Conservation (phyloP, 2,797 vertebrate genomes). For the Myotis planiceps region DNA sequence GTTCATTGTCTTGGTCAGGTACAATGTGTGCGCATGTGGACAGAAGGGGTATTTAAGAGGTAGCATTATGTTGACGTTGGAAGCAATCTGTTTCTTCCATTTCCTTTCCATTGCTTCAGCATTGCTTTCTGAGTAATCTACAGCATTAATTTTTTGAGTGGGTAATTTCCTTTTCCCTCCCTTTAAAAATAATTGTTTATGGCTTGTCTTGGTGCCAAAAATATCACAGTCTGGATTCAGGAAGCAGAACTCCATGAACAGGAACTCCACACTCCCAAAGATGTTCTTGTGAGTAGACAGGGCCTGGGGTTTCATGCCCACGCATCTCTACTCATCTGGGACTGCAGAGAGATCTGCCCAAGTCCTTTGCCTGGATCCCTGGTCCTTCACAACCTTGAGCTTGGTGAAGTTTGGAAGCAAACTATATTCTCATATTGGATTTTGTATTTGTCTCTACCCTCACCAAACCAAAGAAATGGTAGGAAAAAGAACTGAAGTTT, state of each 20-base stretch:
- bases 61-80: neutral
- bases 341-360: neutral
- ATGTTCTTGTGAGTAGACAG: constrained; percentile 22
- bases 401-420: neutral
- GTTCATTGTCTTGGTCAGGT: constrained; percentile 33
- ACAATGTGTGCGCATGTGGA: neutral
- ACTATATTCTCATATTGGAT: neutral
- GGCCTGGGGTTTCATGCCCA: neutral
- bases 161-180: constrained; percentile 79
- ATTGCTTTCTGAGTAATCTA: constrained; percentile 64
- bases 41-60: constrained; percentile 16
- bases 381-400: constrained; percentile 19
- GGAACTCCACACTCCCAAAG: constrained; percentile 39
- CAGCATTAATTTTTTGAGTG: constrained; percentile 78
- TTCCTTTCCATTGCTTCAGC: constrained; percentile 74
- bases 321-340: too few species aligned
- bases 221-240: constrained; percentile 68
- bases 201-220: constrained; percentile 51
- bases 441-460: neutral
- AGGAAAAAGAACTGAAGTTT: neutral
- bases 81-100: constrained; percentile 69
- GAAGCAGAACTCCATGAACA: constrained; percentile 54
- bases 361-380: neutral
- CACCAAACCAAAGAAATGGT: neutral
- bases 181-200: constrained; percentile 75